Conservation (phyloP, 2,797 vertebrate species). For the Lacerta bilineata region DNA sequence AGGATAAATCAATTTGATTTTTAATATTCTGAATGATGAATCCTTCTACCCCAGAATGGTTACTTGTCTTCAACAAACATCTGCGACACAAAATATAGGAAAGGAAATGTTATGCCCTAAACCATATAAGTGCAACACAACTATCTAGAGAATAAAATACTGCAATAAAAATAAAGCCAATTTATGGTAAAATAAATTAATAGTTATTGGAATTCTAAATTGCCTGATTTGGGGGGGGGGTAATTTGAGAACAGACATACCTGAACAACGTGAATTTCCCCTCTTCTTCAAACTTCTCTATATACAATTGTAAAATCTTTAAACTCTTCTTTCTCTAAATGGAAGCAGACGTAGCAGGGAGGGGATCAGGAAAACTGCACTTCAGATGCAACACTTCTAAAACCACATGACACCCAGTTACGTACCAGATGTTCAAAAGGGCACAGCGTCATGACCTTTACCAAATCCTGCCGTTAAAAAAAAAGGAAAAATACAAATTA, state of each 20-base stretch:
- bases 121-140: conserved; percentile 39
- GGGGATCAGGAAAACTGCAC: conserved; percentile 27
- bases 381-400: conserved; percentile 33
- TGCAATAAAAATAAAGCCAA: neutral
- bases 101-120: conserved; percentile 24
- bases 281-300: conserved; percentile 88
- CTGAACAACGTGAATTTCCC: conserved; percentile 94
- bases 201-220: conserved; percentile 7
- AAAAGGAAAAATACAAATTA: conserved; percentile 37
- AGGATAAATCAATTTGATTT: conserved; percentile 87
- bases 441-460: conserved; percentile 89
- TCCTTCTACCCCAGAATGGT: conserved; percentile 91
- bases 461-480: conserved; percentile 83
- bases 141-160: conserved; percentile 18
- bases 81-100: conserved; percentile 75
- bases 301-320: conserved; percentile 88
- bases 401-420: conserved; percentile 41
- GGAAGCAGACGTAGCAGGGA: conserved; percentile 46
- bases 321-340: conserved; percentile 88
- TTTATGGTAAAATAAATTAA: conserved; percentile 17
- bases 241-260: conserved; percentile 73
- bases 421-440: conserved; percentile 91
- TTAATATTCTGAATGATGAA: conserved; percentile 93
- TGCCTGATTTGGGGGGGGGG: neutral
- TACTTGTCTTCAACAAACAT: conserved; percentile 92